These are phyloP conservation scores for Heteromurus nitidus DNA, from an alignment of 2,888 invertebrate genomes.

Conservation along the genomic window DNA sequence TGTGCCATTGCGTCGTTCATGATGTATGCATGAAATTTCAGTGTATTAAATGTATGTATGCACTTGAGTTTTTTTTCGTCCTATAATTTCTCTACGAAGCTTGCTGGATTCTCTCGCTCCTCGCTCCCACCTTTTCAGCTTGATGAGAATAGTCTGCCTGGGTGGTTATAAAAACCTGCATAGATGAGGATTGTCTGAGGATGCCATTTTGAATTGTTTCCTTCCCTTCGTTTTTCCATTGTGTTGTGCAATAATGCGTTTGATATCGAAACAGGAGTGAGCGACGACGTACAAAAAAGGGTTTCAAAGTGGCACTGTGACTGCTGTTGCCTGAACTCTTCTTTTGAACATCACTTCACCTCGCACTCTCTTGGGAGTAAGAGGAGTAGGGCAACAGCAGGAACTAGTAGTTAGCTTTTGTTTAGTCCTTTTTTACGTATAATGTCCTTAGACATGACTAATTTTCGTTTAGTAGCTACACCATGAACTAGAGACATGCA, in stretches of 20 bases:
- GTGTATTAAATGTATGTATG: neutral
- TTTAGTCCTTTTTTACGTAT: conserved; percentile 17
- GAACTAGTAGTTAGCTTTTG: neutral
- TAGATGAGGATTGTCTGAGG: conserved; percentile 38
- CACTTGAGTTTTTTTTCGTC: conserved; percentile 2
- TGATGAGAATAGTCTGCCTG: conserved; percentile 25
- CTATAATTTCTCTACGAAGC: no score
- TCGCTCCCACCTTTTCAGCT: no score
- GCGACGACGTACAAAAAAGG: neutral
- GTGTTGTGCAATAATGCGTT: conserved; percentile 25
- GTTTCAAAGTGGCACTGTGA: neutral
- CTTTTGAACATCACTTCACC: conserved; percentile 10
- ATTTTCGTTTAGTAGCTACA: conserved; percentile 12
- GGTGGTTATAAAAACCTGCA: conserved; percentile 42
- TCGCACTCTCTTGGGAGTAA: neutral
- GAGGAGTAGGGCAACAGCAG: conserved; percentile 24
- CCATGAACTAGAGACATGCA: neutral
- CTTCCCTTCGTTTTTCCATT: conserved; percentile 28
- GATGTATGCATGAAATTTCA: conserved; percentile 34
- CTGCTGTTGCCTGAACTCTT: neutral
- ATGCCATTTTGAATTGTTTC: conserved; percentile 60
- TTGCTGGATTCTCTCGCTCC: no score
- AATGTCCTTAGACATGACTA: conserved; percentile 26
- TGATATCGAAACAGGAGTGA: conserved; percentile 13
- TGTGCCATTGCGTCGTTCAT: conserved; percentile 58